Evolutionary conservation across 2,888 invertebrate species (phyloP).

Genomic region (Meta bourneti): DNA sequence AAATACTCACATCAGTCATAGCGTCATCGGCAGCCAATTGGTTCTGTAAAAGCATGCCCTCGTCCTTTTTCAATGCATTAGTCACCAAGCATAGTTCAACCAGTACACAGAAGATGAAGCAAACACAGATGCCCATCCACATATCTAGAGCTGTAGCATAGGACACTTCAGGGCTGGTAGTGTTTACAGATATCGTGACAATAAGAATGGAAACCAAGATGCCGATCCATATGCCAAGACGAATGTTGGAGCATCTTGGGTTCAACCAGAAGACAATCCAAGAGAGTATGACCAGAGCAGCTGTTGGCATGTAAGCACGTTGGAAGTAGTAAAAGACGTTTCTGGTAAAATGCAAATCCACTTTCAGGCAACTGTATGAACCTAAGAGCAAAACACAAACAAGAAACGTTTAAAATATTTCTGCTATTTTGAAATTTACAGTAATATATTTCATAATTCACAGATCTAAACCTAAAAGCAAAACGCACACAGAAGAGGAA

Average conservation of each 20-base stretch:
- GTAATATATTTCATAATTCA: too few relatives aligned
- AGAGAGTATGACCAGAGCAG: conserved; percentile 97
- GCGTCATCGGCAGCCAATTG: conserved; percentile 28
- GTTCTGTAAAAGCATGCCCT: conserved; percentile 83
- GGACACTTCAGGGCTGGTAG: conserved; percentile 96
- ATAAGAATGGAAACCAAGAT: conserved; percentile 98
- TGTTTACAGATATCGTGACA: conserved; percentile 94
- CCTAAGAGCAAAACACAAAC: conserved; percentile 84
- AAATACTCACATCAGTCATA: conserved; percentile 19
- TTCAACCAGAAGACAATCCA: conserved; percentile 98
- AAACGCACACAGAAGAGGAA: too few relatives aligned
- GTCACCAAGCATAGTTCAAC: conserved; percentile 98
- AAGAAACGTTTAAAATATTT: too few relatives aligned
- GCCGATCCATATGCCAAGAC: conserved; percentile 96
- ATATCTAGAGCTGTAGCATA: conserved; percentile 99
- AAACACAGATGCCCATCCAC: conserved; percentile 97
- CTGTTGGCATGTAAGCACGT: conserved; percentile 99
- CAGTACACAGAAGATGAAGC: conserved; percentile 98
- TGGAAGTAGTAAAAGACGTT: conserved; percentile 99
- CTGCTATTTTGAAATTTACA: too few relatives aligned
- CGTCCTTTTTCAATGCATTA: conserved; percentile 96
- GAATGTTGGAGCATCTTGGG: conserved; percentile 95
- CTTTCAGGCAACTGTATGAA: conserved; percentile 98
- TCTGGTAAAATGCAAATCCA: conserved; percentile 96
- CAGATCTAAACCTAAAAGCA: too few relatives aligned